Percentiles rank a stretch among this genome's conserved stretches.
Evolutionary conservation across 2,797 vertebrate genomes (phyloP).

Genomic region (Sebastolobus alascanus): DNA sequence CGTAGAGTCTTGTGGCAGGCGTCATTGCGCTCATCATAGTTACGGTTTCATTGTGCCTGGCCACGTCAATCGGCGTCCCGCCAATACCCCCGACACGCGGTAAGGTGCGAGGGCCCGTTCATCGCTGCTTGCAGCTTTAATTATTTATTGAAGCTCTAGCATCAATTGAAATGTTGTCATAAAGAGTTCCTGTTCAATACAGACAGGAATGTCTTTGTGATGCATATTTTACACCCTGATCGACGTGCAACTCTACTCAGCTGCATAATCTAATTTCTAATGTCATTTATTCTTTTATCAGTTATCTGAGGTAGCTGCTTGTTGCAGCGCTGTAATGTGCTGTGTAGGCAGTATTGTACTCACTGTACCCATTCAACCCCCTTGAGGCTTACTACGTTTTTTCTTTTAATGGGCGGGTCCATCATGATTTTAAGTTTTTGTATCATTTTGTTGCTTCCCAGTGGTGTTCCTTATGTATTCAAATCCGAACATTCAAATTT

Average conservation of each 20-base stretch:
- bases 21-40: no score
- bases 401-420: neutral
- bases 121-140: no score
- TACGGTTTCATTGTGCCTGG: no score
- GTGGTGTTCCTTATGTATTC: no score
- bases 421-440: no score
- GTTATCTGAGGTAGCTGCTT: neutral
- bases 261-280: conserved; percentile 2
- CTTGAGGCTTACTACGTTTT: neutral
- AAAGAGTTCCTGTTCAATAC: neutral
- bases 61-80: no score
- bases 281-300: conserved; percentile 2
- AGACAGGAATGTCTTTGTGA: neutral
- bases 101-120: no score
- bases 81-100: no score
- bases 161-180: neutral
- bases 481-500: no score
- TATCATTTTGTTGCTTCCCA: no score
- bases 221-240: neutral
- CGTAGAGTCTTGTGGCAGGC: no score
- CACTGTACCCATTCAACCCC: neutral
- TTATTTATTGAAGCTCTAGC: neutral
- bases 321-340: conserved; percentile 15
- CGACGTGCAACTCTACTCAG: neutral
- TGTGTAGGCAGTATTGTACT: neutral